A percentile compares a stretch with the other conserved stretches of the same genome.
Conservation (phyloP, 2,797 vertebrate genomes). For the Allochrocebus solatus region DNA sequence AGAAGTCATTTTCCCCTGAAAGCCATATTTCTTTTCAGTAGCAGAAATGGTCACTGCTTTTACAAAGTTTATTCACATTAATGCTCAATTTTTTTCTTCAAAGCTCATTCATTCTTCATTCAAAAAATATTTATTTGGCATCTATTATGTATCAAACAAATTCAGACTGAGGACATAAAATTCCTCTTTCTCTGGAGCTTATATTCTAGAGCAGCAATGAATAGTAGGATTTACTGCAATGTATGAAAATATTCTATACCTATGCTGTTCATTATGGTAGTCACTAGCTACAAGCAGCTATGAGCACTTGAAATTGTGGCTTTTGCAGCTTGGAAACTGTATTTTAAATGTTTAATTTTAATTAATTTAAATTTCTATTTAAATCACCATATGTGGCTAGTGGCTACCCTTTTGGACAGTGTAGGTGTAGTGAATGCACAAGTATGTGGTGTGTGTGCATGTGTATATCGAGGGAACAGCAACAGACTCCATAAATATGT, state of each 20-base stretch:
- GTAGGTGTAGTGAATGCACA: neutral
- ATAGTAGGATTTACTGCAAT: neutral
- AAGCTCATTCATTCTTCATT: conserved; percentile 42
- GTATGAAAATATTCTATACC: neutral
- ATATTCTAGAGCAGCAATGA: neutral
- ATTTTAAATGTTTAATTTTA: conserved; percentile 37
- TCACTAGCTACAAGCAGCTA: neutral
- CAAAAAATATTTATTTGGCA: conserved; percentile 32
- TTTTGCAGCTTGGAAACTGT: neutral
- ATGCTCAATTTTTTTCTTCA: neutral
- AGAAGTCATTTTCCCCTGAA: conserved; percentile 4
- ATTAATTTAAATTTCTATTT: conserved; percentile 43
- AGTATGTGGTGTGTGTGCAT: neutral
- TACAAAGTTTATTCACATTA: conserved; percentile 36
- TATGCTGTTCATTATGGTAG: neutral
- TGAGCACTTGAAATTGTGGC: neutral
- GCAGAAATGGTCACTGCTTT: conserved; percentile 4
- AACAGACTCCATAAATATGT: neutral
- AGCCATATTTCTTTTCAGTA: neutral
- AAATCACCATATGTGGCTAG: neutral
- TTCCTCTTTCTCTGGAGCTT: conserved; percentile 25
- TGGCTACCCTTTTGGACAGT: neutral
- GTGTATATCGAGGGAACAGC: neutral
- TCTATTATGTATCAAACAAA: conserved; percentile 10
- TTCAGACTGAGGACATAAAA: neutral